These are phyloP conservation scores for Caenorhabditis plicata DNA, from an alignment of 2,888 invertebrate genomes.

Conservation along the genomic window DNA sequence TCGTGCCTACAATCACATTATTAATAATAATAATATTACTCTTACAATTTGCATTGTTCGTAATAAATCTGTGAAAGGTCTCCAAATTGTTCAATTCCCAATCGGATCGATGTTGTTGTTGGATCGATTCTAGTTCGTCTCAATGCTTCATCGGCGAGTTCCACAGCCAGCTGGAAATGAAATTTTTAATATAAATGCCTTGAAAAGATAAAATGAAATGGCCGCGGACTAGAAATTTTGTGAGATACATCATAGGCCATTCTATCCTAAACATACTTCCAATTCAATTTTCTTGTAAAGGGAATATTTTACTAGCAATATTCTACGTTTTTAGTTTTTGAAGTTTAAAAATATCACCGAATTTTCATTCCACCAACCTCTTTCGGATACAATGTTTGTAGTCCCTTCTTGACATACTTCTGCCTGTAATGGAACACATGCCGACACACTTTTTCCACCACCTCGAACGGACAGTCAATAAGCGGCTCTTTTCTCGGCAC, in stretches of 20 bases:
- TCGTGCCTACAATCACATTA: neutral
- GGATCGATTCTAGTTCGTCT: slow-evolving; percentile 37
- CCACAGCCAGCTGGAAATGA: slow-evolving; percentile 32
- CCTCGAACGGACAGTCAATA: slow-evolving; percentile 77
- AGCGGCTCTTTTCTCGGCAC: slow-evolving; percentile 79
- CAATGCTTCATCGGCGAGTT: slow-evolving; percentile 57
- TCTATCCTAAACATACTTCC: no score
- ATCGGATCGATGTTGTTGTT: slow-evolving; percentile 38
- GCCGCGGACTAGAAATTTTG: neutral
- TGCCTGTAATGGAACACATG: slow-evolving; percentile 85
- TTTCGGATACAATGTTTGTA: slow-evolving; percentile 62
- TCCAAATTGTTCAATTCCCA: slow-evolving; percentile 61
- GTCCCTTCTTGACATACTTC: slow-evolving; percentile 72
- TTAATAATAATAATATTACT: neutral
- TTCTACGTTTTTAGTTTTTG: neutral
- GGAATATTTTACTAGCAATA: no score
- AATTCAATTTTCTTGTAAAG: no score
- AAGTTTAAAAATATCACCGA: neutral
- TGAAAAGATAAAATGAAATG: neutral
- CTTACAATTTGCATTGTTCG: slow-evolving; percentile 52
- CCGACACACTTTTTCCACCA: slow-evolving; percentile 83
- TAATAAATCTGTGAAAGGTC: slow-evolving; percentile 59
- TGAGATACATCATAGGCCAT: no score
- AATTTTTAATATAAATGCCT: neutral
- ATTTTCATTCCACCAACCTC: slow-evolving; percentile 21